Conservation (phyloP, 2,888 invertebrate species). For the Monochamus alternatus region DNA sequence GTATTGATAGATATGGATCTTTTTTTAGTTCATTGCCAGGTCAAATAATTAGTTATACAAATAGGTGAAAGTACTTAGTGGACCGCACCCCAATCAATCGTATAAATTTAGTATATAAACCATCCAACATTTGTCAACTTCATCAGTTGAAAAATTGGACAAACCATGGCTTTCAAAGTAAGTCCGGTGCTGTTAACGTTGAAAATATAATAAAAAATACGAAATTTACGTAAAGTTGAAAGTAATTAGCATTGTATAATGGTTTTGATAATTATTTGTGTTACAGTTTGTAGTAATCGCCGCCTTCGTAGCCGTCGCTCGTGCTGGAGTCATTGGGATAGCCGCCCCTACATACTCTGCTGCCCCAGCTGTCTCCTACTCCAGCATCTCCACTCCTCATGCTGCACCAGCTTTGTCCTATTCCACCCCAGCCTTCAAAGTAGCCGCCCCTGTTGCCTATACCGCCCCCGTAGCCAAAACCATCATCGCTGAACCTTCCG, state of each 20-base stretch:
- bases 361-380: constrained; percentile 28
- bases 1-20: neutral
- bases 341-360: constrained; percentile 68
- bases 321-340: constrained; percentile 63
- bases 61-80: neutral
- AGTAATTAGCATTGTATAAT: too few relatives aligned
- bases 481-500: neutral
- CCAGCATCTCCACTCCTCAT: constrained; percentile 68
- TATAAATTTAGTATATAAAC: neutral
- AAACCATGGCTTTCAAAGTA: constrained; percentile 36
- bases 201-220: neutral
- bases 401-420: constrained; percentile 25
- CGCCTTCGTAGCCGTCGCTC: constrained; percentile 52
- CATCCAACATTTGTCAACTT: neutral
- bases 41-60: neutral
- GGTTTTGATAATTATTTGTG: neutral
- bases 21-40: neutral
- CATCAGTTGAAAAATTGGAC: neutral
- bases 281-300: constrained; percentile 57
- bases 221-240: too few relatives aligned
- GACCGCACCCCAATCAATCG: neutral
- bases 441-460: neutral
- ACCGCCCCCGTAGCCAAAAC: neutral
- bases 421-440: neutral
- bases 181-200: neutral